Conservation (phyloP, 2,113 vertebrate species). For the Ochotona princeps region DNA sequence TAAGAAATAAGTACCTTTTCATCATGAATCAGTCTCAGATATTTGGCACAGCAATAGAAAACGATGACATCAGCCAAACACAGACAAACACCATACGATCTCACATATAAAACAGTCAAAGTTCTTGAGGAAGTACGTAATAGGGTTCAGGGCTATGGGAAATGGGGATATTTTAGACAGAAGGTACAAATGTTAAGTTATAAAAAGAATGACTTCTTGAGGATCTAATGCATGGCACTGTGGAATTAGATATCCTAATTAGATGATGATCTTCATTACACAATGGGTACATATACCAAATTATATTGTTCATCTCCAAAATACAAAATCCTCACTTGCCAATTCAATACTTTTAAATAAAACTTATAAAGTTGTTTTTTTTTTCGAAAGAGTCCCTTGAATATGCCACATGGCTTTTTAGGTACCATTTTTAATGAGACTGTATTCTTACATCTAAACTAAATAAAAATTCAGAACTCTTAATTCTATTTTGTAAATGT, state of each 20-base stretch:
- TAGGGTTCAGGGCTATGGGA: not conserved
- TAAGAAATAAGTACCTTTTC: no score
- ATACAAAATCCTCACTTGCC: not conserved
- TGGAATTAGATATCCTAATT: not conserved
- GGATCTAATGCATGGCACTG: not conserved
- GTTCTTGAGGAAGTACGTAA: not conserved
- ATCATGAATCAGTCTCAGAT: no score
- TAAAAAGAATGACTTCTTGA: not conserved
- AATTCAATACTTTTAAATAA: not conserved
- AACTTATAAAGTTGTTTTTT: not conserved
- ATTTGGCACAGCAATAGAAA: no score
- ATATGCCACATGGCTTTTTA: not conserved
- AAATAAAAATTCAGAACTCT: constrained; percentile 50
- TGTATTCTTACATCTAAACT: constrained; percentile 38
- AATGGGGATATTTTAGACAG: not conserved
- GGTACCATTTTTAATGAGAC: constrained; percentile 10
- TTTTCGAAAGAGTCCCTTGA: not conserved
- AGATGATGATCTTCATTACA: not conserved
- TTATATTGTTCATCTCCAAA: not conserved
- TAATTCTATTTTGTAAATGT: constrained; percentile 65
- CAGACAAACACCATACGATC: not conserved
- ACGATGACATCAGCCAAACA: not conserved
- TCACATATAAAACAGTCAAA: not conserved
- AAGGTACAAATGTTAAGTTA: not conserved
- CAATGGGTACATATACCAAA: not conserved